Evolutionary conservation across 2,888 invertebrate genomes (phyloP).

Genomic region (Hoplodrina ambigua): DNA sequence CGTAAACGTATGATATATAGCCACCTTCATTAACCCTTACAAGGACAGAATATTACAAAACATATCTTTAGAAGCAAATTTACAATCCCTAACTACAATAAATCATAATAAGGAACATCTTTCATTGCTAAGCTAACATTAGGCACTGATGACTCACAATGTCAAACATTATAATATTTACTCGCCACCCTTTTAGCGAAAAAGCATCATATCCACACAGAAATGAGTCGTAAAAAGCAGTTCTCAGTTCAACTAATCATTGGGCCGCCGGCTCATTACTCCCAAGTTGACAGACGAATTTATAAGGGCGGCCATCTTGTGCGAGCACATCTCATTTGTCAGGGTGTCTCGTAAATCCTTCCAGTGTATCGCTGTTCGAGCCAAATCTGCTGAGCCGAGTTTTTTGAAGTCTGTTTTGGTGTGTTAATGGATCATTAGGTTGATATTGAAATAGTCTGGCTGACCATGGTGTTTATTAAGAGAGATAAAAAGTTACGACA

Average conservation of each 20-base stretch:
- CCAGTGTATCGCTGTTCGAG: conserved; percentile 47
- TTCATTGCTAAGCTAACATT: conserved; percentile 5
- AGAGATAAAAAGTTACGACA: not conserved
- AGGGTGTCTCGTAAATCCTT: conserved; percentile 63
- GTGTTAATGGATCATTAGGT: conserved; percentile 49
- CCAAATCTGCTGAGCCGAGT: conserved; percentile 22
- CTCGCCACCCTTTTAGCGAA: conserved; percentile 16
- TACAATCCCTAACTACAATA: conserved; percentile 14
- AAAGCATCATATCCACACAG: conserved; percentile 21
- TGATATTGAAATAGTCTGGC: conserved; percentile 37
- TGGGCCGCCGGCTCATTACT: conserved; percentile 76
- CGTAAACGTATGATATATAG: conserved; percentile 19
- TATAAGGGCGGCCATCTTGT: conserved; percentile 69
- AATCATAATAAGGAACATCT: conserved; percentile 18
- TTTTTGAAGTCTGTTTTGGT: conserved; percentile 49
- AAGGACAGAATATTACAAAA: conserved; percentile 21
- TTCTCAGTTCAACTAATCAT: conserved; percentile 67
- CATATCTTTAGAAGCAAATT: conserved; percentile 6
- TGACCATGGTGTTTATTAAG: not conserved
- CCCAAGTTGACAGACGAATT: conserved; percentile 77
- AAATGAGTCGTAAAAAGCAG: conserved; percentile 65
- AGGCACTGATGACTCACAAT: conserved; percentile 12
- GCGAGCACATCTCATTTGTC: conserved; percentile 72
- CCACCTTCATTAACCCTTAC: conserved; percentile 7
- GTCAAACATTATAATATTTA: conserved; percentile 2